Conservation (phyloP, 2,797 vertebrate species). For the Coregonus ussuriensis region DNA sequence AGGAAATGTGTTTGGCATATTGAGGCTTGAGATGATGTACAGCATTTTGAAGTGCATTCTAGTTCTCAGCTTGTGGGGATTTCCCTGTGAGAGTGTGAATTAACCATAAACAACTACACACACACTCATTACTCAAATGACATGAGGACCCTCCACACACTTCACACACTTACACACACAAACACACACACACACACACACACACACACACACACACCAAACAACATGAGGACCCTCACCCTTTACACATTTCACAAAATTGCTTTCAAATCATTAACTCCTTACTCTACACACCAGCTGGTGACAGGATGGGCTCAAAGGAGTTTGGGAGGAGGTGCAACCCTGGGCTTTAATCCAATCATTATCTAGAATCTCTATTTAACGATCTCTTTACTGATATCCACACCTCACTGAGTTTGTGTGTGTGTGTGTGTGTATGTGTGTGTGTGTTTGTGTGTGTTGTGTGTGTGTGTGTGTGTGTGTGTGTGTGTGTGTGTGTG, state of each 20-base stretch:
- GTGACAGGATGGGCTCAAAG: constrained; percentile 60
- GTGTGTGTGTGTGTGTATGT: not conserved
- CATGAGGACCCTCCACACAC: not conserved
- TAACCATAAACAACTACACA: not conserved
- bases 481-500: too few relatives aligned
- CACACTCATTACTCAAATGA: not conserved
- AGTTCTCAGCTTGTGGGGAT: not conserved
- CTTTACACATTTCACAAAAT: constrained; percentile 15
- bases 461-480: too few relatives aligned
- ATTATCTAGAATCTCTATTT: constrained; percentile 65
- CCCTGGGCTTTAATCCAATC: constrained; percentile 55
- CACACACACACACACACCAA: constrained; percentile 33
- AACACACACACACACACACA: too few relatives aligned
- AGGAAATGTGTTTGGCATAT: not conserved
- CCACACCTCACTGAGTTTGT: constrained; percentile 40
- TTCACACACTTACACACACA: too few relatives aligned
- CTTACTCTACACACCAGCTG: constrained; percentile 62
- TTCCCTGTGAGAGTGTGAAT: not conserved
- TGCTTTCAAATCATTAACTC: constrained; percentile 28
- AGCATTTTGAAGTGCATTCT: not conserved
- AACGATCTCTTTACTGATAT: constrained; percentile 31
- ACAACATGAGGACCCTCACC: constrained; percentile 37
- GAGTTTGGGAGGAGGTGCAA: constrained; percentile 68
- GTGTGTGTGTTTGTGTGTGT: too few relatives aligned
- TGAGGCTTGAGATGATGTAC: not conserved